phyloP scores from a whole-genome alignment of 2,113 vertebrate species.

The Osmerus mordax region DNA sequence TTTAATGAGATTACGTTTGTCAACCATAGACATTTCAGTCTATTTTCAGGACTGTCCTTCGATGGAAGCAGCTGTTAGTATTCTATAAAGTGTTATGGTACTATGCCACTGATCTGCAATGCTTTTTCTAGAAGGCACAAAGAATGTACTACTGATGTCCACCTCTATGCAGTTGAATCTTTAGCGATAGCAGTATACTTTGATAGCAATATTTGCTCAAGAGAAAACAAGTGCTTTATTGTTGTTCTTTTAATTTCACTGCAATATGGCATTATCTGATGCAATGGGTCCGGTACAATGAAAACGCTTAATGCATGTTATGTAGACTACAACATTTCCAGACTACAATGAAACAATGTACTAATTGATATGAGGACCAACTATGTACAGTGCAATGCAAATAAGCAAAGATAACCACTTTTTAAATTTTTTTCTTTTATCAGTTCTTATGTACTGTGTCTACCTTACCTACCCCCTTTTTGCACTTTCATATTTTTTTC shows the following conservation, averaged over 20 bases:
- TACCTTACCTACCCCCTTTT: not conserved
- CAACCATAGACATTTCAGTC: not conserved
- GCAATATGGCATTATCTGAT: no score
- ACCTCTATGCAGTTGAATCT: constrained; percentile 3
- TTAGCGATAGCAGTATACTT: not conserved
- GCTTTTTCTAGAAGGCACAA: no score
- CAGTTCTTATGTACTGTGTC: not conserved
- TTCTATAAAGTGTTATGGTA: not conserved
- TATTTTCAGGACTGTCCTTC: not conserved
- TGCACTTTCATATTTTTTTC: constrained; percentile 41
- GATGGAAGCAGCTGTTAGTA: not conserved
- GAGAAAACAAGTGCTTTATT: not conserved
- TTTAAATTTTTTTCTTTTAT: not conserved
- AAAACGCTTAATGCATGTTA: no score
- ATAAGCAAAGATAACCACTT: not conserved
- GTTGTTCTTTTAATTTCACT: not conserved
- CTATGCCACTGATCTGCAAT: not conserved
- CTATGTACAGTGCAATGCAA: not conserved
- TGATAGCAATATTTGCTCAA: no score
- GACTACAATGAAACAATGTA: no score
- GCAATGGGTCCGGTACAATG: no score
- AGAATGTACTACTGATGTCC: constrained; percentile 26
- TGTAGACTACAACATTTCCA: no score
- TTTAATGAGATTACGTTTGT: not conserved
- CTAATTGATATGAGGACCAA: no score